These are phyloP conservation scores for Anoplolepis gracilipes DNA, from an alignment of 1,140 invertebrate genomes.

Conservation along the genomic window DNA sequence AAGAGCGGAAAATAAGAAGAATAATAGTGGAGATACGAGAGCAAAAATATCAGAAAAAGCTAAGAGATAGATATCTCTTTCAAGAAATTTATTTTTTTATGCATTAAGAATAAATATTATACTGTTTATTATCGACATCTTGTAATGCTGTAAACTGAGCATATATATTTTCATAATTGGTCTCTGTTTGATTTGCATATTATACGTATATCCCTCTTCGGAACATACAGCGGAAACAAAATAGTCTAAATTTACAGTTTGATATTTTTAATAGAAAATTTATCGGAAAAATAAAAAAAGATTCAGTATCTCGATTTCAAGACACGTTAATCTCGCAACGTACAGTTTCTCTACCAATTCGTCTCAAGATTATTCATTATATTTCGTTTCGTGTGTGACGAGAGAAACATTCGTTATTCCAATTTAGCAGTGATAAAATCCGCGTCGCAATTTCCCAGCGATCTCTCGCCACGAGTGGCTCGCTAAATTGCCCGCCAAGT, in stretches of 20 bases:
- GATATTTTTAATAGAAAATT: neutral
- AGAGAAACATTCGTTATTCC: neutral
- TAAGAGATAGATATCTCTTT: neutral
- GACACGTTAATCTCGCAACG: neutral
- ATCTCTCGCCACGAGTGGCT: slow-evolving; percentile 31
- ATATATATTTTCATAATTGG: neutral
- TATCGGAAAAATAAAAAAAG: neutral
- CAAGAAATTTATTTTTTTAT: neutral
- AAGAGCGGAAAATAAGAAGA: slow-evolving; percentile 3
- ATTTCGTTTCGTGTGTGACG: neutral
- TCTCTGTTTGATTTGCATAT: neutral
- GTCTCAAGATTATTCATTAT: neutral
- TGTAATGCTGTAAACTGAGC: neutral
- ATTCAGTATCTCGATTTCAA: neutral
- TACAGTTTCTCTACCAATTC: neutral
- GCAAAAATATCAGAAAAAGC: neutral
- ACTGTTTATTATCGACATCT: neutral
- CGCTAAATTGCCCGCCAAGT: slow-evolving; percentile 22
- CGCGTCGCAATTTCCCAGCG: slow-evolving; percentile 29
- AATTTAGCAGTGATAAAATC: slow-evolving; percentile 41
- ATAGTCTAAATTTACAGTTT: neutral
- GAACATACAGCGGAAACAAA: neutral
- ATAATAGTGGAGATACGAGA: neutral
- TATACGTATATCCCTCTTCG: neutral
- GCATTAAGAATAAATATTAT: slow-evolving; percentile 2